A percentile compares a stretch with the other conserved stretches of the same genome.
Evolutionary conservation across 2,888 invertebrate species (phyloP).

Genomic region (Oithona nana): DNA sequence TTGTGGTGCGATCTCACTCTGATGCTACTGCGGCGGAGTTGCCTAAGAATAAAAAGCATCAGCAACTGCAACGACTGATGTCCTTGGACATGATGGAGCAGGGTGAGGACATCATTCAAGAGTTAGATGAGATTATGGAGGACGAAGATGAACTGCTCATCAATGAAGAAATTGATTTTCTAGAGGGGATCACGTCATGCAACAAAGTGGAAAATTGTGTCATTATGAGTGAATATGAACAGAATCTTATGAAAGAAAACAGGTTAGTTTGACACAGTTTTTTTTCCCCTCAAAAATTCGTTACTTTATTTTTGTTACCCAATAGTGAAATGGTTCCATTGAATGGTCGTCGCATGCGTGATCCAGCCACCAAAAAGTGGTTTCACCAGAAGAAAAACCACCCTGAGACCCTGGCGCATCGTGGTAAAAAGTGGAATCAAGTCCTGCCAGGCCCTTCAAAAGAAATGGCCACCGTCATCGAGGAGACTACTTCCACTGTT

Average conservation of each 20-base stretch:
- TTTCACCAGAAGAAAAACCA: not conserved
- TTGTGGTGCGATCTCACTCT: not conserved
- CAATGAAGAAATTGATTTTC: not conserved
- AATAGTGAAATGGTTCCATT: no score
- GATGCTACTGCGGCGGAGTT: no score
- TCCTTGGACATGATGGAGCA: not conserved
- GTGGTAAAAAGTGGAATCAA: not conserved
- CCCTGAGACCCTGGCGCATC: no score
- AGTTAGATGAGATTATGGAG: not conserved
- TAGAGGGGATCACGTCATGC: conserved; percentile 1
- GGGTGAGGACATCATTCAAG: not conserved
- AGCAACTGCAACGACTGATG: not conserved
- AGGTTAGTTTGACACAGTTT: no score
- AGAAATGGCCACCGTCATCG: not conserved
- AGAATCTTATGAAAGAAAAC: not conserved
- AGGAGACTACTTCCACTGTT: not conserved
- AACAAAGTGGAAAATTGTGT: conserved; percentile 7
- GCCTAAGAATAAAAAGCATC: not conserved
- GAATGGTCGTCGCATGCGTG: not conserved
- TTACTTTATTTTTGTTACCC: no score
- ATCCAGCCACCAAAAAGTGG: not conserved
- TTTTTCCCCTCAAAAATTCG: no score
- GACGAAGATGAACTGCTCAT: not conserved
- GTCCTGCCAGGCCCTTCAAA: not conserved
- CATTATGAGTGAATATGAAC: not conserved